Conservation (phyloP, 2,113 vertebrate genomes). For the Hyperoodon ampullatus region DNA sequence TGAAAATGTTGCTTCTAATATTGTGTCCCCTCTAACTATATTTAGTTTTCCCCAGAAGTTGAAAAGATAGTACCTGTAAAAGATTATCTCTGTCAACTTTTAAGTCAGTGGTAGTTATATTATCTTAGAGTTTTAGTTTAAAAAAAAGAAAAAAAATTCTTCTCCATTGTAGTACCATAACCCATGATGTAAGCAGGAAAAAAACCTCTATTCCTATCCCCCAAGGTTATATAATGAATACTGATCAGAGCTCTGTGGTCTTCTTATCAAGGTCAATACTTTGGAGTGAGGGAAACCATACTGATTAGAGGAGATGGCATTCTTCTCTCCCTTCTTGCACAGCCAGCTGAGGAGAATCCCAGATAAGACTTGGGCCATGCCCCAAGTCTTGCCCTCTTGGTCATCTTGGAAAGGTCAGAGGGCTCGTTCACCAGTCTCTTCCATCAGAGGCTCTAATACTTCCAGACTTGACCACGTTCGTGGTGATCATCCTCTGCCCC, state of each 20-base stretch:
- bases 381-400: rapidly evolving
- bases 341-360: background rate
- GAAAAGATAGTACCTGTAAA: background rate
- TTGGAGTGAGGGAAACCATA: background rate
- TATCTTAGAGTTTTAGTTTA: background rate
- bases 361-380: background rate
- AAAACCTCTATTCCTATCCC: background rate
- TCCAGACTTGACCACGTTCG: background rate
- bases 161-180: background rate
- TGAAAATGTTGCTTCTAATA: background rate
- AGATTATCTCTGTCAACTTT: background rate
- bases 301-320: background rate
- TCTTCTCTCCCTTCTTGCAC: background rate
- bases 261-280: background rate
- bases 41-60: background rate
- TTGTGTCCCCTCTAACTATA: background rate
- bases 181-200: background rate
- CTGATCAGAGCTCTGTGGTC: background rate
- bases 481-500: background rate
- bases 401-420: background rate
- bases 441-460: background rate
- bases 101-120: background rate
- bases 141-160: background rate
- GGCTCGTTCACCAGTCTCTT: background rate
- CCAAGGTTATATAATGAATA: background rate